These are phyloP conservation scores for Serrognathus titanus DNA, from an alignment of 2,888 invertebrate genomes.

Conservation along the genomic window DNA sequence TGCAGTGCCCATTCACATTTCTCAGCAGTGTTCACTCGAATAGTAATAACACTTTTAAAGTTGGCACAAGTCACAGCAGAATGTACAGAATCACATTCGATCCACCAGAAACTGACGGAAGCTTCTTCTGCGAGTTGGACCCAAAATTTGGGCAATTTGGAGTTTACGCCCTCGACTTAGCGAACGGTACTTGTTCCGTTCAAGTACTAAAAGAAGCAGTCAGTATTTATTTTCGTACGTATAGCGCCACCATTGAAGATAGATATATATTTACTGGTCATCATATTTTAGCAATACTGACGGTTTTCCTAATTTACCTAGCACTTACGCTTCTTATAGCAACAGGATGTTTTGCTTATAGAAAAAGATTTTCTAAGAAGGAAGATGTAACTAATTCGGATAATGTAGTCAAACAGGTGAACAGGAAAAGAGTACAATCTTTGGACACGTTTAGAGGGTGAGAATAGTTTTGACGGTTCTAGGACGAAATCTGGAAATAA, in stretches of 20 bases:
- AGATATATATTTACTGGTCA: not conserved
- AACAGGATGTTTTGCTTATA: not conserved
- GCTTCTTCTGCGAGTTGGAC: slow-evolving; percentile 57
- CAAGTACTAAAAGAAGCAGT: slow-evolving; percentile 61
- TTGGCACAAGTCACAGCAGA: slow-evolving; percentile 8
- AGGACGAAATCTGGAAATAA: not conserved
- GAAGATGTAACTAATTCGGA: slow-evolving; percentile 9
- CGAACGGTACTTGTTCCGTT: slow-evolving; percentile 55
- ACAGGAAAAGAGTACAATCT: slow-evolving; percentile 55
- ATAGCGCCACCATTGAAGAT: slow-evolving; percentile 16
- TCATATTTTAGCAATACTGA: slow-evolving; percentile 45
- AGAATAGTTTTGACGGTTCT: slow-evolving; percentile 24
- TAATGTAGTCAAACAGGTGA: slow-evolving; percentile 6
- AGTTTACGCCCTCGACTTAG: slow-evolving; percentile 61
- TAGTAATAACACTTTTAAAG: not conserved
- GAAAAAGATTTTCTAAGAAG: slow-evolving; percentile 11
- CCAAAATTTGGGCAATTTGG: slow-evolving; percentile 68
- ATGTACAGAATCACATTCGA: slow-evolving; percentile 19
- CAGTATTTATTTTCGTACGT: slow-evolving; percentile 69
- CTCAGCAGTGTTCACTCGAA: not conserved
- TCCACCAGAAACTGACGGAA: slow-evolving; percentile 35
- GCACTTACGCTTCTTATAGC: slow-evolving; percentile 25
- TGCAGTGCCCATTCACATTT: slow-evolving; percentile 29
- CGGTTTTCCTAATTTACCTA: slow-evolving; percentile 43
- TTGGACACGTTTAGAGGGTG: slow-evolving; percentile 81